phyloP scores from a whole-genome alignment of 2,113 vertebrate species.

The Lynx canadensis region DNA sequence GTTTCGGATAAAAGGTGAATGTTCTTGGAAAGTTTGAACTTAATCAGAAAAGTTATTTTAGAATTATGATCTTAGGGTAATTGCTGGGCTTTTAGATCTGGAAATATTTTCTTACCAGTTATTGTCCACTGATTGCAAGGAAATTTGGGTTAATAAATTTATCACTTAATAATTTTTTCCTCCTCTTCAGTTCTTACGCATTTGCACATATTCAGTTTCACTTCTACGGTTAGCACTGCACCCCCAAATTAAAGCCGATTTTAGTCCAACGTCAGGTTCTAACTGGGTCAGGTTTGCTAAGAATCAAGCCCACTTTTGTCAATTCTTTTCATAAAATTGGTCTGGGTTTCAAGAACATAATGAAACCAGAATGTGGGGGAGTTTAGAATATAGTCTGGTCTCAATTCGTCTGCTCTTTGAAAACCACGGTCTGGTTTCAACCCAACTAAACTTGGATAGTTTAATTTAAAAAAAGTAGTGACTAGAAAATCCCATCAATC shows the following conservation, averaged over 20 bases:
- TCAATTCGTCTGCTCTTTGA: constrained; percentile 75
- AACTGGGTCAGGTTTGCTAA: constrained; percentile 75
- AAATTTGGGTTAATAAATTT: constrained; percentile 56
- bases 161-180: constrained; percentile 65
- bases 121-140: constrained; percentile 39
- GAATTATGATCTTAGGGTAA: constrained; percentile 56
- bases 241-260: constrained; percentile 40
- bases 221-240: constrained; percentile 36
- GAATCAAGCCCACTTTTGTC: constrained; percentile 60
- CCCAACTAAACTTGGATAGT: constrained; percentile 51
- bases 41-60: constrained; percentile 75
- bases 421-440: constrained; percentile 81
- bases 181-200: constrained; percentile 17
- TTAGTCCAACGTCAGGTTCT: constrained; percentile 52
- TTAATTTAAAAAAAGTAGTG: constrained; percentile 50
- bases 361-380: constrained; percentile 80
- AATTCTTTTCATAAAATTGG: constrained; percentile 74
- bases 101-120: constrained; percentile 63
- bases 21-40: constrained; percentile 79
- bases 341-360: constrained; percentile 78
- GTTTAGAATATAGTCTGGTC: constrained; percentile 74
- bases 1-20: constrained; percentile 63
- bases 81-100: constrained; percentile 54
- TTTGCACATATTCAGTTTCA: constrained; percentile 55
- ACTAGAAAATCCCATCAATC: not conserved